These are phyloP conservation scores for Steinernema feltiae DNA, from an alignment of 1,140 invertebrate genomes.

Conservation along the genomic window DNA sequence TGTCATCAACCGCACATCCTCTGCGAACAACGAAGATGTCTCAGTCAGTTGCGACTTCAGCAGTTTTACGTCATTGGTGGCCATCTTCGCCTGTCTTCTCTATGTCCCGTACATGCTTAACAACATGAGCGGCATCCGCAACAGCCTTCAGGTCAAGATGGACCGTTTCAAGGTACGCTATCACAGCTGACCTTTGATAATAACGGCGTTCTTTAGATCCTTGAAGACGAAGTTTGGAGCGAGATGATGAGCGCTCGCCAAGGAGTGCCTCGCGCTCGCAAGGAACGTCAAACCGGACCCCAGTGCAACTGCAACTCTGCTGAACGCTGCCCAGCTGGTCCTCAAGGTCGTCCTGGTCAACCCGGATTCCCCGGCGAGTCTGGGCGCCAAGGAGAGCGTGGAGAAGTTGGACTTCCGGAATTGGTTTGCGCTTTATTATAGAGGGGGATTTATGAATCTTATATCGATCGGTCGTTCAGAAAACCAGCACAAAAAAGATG, in stretches of 20 bases:
- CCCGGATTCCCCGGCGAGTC: not conserved
- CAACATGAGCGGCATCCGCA: constrained; percentile 5
- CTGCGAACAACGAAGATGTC: not conserved
- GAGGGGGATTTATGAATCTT: too few relatives aligned
- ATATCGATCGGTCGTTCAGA: too few relatives aligned
- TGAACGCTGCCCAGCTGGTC: not conserved
- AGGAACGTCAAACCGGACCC: constrained; percentile 8
- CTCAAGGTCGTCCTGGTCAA: not conserved
- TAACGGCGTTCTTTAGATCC: not conserved
- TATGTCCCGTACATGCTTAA: constrained; percentile 4
- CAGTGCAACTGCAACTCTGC: constrained; percentile 10
- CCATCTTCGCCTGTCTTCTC: not conserved
- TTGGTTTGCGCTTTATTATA: not conserved
- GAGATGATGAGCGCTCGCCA: not conserved
- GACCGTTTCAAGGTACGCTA: not conserved
- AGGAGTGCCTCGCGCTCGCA: not conserved
- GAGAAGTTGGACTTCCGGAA: not conserved
- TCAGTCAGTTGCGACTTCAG: constrained; percentile 2
- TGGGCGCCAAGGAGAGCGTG: not conserved
- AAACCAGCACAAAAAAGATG: too few relatives aligned
- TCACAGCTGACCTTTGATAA: not conserved
- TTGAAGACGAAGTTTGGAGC: constrained; percentile 6
- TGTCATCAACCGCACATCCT: constrained; percentile 3
- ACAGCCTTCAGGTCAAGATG: constrained; percentile 1
- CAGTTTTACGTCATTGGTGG: not conserved